These are phyloP conservation scores for Philotrypesis tridentata DNA, from an alignment of 1,140 invertebrate genomes.

Conservation along the genomic window DNA sequence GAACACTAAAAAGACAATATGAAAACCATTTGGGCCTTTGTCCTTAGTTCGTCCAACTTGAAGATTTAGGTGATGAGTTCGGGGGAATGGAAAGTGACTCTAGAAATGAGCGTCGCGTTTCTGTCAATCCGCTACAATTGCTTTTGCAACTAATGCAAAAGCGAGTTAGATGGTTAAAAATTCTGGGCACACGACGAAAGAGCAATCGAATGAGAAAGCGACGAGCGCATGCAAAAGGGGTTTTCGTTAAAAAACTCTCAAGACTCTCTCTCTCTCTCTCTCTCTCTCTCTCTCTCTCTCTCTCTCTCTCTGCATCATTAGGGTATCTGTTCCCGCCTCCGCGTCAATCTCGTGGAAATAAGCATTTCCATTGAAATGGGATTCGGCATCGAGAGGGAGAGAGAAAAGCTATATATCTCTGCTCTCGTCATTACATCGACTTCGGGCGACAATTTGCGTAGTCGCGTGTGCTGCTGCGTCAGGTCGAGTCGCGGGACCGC, in stretches of 20 bases:
- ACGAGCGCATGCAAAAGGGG: neutral
- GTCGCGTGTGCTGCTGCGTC: slow-evolving; percentile 61
- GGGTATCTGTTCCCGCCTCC: neutral
- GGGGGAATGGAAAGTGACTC: neutral
- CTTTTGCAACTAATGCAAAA: neutral
- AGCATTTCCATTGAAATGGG: slow-evolving; percentile 6
- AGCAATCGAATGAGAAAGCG: neutral
- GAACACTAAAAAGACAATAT: slow-evolving; percentile 75
- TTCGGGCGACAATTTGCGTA: slow-evolving; percentile 65
- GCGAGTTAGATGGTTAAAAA: too few species aligned
- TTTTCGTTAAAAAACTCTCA: neutral
- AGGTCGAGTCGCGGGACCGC: slow-evolving; percentile 61
- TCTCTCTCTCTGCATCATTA: too few species aligned
- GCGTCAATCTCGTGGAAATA: slow-evolving; percentile 2
- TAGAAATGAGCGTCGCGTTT: neutral
- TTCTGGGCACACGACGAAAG: too few species aligned
- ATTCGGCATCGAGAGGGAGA: neutral
- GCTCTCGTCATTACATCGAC: slow-evolving; percentile 48
- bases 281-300: too few species aligned
- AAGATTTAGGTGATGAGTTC: neutral
- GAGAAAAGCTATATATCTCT: neutral
- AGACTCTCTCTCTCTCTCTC: too few species aligned
- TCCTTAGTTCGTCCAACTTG: slow-evolving; percentile 32
- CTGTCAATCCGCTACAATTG: neutral
- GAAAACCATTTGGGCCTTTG: slow-evolving; percentile 68